Evolutionary conservation across 2,113 vertebrate species (phyloP).

Genomic region (Tretioscincus oriximinensis): DNA sequence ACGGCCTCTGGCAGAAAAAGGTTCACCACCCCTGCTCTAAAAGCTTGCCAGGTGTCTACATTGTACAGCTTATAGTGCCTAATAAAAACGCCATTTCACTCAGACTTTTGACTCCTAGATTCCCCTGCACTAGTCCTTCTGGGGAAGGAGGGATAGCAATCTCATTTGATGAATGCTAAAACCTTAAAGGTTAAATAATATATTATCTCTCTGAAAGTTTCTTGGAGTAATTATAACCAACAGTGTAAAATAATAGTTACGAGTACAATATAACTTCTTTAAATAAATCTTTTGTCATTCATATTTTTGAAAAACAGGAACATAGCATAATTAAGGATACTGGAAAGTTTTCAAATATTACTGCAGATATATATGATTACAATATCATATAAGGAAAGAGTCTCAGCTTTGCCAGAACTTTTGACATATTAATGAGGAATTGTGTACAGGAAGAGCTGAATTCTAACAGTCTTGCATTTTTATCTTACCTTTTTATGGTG

Average conservation of each 20-base stretch:
- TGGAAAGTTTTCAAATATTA: background rate
- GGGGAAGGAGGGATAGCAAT: too few species aligned
- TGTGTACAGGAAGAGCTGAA: background rate
- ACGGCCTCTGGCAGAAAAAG: too few species aligned
- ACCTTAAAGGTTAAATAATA: background rate
- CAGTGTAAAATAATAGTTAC: background rate
- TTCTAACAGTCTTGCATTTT: background rate
- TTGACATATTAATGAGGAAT: fast-evolving
- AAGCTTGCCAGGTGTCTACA: too few species aligned
- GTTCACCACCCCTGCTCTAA: too few species aligned
- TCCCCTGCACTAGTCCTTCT: too few species aligned
- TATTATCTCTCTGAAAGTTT: background rate
- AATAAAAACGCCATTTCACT: too few species aligned
- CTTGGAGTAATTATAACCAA: background rate
- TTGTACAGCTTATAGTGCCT: too few species aligned
- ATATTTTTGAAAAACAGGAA: background rate
- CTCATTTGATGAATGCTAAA: background rate
- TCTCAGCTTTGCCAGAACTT: background rate
- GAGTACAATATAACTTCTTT: background rate
- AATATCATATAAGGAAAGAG: fast-evolving
- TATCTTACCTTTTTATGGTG: constrained; percentile 84
- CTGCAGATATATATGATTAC: background rate
- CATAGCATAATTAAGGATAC: background rate
- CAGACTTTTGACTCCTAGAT: too few species aligned
- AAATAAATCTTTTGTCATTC: background rate